Conservation (phyloP, 2,113 vertebrate species). For the Pseudopodoces humilis region DNA sequence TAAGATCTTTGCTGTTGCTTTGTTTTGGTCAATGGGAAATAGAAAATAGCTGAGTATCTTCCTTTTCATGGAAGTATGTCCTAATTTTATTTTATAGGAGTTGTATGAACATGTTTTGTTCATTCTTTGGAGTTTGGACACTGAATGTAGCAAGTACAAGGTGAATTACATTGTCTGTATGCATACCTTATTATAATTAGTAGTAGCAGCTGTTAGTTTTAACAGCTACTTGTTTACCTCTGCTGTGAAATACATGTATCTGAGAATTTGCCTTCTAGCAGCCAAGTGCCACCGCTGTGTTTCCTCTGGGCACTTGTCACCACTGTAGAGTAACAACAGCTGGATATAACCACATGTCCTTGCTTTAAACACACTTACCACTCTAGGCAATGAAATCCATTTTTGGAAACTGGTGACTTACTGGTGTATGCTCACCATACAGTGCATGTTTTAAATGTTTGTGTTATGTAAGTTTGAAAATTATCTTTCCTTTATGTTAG, state of each 20-base stretch:
- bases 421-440: neutral
- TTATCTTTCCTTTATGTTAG: neutral
- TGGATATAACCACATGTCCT: neutral
- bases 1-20: neutral
- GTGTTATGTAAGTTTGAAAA: neutral
- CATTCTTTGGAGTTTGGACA: accelerated
- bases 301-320: neutral
- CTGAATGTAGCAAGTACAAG: neutral
- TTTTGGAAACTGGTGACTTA: neutral
- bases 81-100: neutral
- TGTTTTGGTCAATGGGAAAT: neutral
- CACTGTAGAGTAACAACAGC: neutral
- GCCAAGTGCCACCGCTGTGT: neutral
- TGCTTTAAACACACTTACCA: neutral
- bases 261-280: neutral
- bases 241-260: neutral
- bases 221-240: neutral
- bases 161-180: neutral
- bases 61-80: neutral
- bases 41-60: neutral
- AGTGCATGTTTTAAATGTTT: neutral
- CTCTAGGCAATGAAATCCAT: neutral
- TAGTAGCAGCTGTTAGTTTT: neutral
- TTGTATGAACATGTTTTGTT: neutral
- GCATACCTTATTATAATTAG: neutral